Base-by-base conservation (phyloP, 2,797 vertebrate species). In the Neomorphus geoffroyi region DNA sequence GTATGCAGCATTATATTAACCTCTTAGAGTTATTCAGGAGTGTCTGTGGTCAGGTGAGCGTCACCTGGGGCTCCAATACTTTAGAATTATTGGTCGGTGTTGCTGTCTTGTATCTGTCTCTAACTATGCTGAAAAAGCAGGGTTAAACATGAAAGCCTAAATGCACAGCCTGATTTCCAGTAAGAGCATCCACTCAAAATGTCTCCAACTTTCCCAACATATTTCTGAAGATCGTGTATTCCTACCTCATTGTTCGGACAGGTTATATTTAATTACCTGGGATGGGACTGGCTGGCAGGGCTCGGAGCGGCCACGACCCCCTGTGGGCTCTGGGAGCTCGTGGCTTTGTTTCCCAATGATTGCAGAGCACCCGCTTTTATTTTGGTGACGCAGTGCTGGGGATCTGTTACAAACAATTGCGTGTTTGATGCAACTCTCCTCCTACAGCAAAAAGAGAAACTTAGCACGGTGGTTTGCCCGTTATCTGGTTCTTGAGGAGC, bases 291-390 rank as follows among this genome's bases (percentile, higher is more conserved):
- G 28, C n/a, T 62, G 71, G 9, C 1, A 4, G 53, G n/a, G 27
- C 37, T 74, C 0, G 2, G 56, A 41, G 30, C 1, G 2, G 17
- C 43, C 0, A 0, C 2, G 13, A 78, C 48, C 61, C 39, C 23
- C 18, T 0, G 0, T 14, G 69, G 46, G 12, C 53, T 62, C 37
- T 0, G 0, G 67, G 70, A 83, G 35, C 60, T 69, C 0, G 0
- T 13, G 5, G 60, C 0, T 0, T 22, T 73, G 27, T 83, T 73
- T 58, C 15, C 27, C 4, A 24, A 18, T 58, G n/a, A 19, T 48
- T 57, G 61, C 45, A 56, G 50, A 60, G 30, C 0, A 0, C 28
- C 2, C 1, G 1, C 33, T 56, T 87, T 57, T 54, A 8, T 75
- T 64, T 82, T 75, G 77, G 75, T 33, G 9, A 28, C 12, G 16